Conservation (phyloP, 2,797 vertebrate species). For the Gallinago solitaria region DNA sequence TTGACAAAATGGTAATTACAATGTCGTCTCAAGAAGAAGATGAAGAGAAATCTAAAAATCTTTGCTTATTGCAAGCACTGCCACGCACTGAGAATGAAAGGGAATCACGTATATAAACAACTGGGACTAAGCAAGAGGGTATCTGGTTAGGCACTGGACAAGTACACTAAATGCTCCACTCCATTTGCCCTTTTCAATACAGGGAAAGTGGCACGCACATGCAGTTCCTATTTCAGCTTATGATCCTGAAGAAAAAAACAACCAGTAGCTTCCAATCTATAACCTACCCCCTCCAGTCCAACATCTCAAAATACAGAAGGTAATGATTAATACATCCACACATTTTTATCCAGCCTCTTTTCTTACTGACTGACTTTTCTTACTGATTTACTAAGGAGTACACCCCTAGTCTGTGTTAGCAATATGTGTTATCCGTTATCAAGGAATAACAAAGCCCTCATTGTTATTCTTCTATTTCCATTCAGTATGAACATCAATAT, state of each 20-base stretch:
- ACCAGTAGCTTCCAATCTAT: not conserved
- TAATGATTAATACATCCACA: not conserved
- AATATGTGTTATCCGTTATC: not conserved
- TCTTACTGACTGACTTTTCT: not conserved
- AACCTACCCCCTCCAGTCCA: not conserved
- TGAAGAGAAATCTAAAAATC: not conserved
- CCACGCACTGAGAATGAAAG: not conserved
- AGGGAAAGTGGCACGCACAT: not conserved
- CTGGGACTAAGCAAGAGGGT: not conserved
- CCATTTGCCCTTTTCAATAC: not conserved
- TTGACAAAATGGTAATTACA: not conserved
- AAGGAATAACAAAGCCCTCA: not conserved
- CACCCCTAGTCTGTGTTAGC: not conserved
- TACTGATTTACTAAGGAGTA: not conserved
- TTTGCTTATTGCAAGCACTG: not conserved
- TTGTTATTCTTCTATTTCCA: not conserved
- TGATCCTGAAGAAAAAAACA: rapidly evolving
- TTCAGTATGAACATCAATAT: not conserved
- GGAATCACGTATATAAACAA: not conserved
- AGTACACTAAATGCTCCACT: not conserved
- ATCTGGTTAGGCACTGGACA: not conserved
- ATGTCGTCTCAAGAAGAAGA: not conserved
- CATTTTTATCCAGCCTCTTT: not conserved
- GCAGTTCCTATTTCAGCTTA: not conserved
- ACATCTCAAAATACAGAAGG: not conserved